These are phyloP conservation scores for Remorina albescens DNA, from an alignment of 2,797 vertebrate genomes.

Conservation along the genomic window DNA sequence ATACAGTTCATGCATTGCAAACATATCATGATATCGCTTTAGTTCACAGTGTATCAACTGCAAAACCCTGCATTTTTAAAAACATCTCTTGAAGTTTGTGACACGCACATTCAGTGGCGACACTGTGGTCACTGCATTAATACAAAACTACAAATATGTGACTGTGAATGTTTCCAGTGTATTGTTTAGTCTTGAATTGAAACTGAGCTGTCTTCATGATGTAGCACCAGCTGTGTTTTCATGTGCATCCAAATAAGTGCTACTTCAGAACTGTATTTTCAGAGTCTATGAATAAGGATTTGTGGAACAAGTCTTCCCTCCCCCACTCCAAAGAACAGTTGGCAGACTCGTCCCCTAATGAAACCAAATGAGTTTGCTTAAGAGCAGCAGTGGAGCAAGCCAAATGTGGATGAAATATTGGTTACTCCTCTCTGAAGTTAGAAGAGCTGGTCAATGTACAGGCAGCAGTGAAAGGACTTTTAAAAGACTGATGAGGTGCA, in stretches of 20 bases:
- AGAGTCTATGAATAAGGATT: not conserved
- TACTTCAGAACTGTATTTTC: not conserved
- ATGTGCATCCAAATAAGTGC: not conserved
- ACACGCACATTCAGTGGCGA: no score
- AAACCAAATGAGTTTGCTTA: conserved; percentile 70
- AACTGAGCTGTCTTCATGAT: not conserved
- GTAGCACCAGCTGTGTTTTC: not conserved
- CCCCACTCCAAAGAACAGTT: conserved; percentile 21
- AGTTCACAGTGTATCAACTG: not conserved
- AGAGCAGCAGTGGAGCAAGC: conserved; percentile 48
- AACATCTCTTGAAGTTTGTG: no score
- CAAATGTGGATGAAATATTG: conserved; percentile 52
- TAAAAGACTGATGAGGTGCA: conserved; percentile 23
- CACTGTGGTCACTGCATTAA: not conserved
- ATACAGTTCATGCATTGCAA: not conserved
- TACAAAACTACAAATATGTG: not conserved
- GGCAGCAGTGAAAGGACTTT: not conserved
- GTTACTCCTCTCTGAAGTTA: conserved; percentile 16
- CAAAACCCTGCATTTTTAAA: no score
- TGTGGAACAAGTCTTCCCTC: not conserved
- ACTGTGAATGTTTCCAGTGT: not conserved
- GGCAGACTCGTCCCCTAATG: conserved; percentile 59
- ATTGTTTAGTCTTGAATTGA: not conserved
- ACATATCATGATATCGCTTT: not conserved
- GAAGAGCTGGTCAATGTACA: conserved; percentile 15